Base-by-base conservation (phyloP, 2,797 vertebrate genomes). In the Salmo trutta region DNA sequence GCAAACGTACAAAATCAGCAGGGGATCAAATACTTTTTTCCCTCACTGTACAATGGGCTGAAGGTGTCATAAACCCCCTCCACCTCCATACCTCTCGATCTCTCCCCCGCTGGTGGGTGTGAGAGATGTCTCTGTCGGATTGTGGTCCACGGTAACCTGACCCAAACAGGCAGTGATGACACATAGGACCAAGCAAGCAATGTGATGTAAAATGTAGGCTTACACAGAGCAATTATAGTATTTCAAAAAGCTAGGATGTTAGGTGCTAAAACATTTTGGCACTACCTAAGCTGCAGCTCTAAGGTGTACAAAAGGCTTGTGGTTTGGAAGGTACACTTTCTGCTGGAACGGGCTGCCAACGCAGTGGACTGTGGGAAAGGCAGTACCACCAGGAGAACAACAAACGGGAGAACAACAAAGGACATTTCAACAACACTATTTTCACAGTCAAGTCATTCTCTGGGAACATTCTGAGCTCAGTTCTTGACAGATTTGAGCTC, bases 401-500 rank as follows among this genome's bases (percentile, higher is more conserved):
- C 54, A 64, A 27, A 31, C 16, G 17, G 68, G n/a, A 74, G 73
- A 52, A 51, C 53, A 15, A 54, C 19, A 51, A 27, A 41, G 21
- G 12, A 33, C 65, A 73, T 67, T 41, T 15, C 33, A 75, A 73
- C 33, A 80, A 64, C 41, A 19, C 10, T 36, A 52, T 66, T 33
- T 64, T 53, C 19, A 51, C 24, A 33, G 24, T 41, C 52, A 19
- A 74, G 29, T 74, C 24, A 36, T 33, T n/a, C 31, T n/a, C 21
- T 62, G 16, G 29, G 33, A 41, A 65, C 59, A 67, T 64, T 21
- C 24, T 80, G 71, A 69, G 64, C 29, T 16, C 65, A 17, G 12
- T 29, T 47, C 62, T 59, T 73, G 67, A 70, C 66, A 64, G 64
- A 41, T 75, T n/a, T 31, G 12, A 67, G 16, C 56, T 62, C n/a